A percentile compares a stretch with the other conserved stretches of the same genome.
Evolutionary conservation across 2,888 invertebrate genomes (phyloP).

Genomic region (Drosophila prostipennis): DNA sequence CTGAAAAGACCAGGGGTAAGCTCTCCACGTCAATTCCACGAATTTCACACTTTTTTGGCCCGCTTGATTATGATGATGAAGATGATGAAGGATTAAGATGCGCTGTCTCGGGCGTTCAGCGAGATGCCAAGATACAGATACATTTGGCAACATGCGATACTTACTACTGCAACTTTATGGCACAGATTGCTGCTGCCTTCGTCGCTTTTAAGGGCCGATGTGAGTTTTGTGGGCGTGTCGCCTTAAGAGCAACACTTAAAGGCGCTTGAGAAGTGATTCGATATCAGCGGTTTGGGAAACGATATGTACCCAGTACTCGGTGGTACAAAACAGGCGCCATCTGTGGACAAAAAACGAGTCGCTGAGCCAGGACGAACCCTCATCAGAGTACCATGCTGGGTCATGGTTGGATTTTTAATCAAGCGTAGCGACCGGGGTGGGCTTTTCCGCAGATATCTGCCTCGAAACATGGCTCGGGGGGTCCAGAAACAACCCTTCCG

Average conservation of each 20-base stretch:
- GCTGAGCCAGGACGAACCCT: neutral
- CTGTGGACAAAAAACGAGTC: neutral
- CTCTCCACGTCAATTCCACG: slow-evolving; percentile 69
- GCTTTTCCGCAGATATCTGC: neutral
- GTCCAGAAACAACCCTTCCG: slow-evolving; percentile 9
- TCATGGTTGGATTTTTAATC: slow-evolving; percentile 58
- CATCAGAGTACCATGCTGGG: neutral
- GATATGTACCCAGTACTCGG: neutral
- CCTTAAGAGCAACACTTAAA: slow-evolving; percentile 4
- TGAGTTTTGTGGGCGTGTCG: slow-evolving; percentile 4
- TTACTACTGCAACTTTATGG: slow-evolving; percentile 26
- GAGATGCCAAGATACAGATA: slow-evolving; percentile 19
- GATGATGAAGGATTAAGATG: slow-evolving; percentile 74
- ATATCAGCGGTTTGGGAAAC: neutral
- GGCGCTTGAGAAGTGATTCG: slow-evolving; percentile 2
- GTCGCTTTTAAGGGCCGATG: neutral
- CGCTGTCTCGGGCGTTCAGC: slow-evolving; percentile 8
- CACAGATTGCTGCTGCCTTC: neutral
- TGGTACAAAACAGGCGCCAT: neutral
- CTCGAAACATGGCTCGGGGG: neutral
- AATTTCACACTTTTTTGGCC: slow-evolving; percentile 73
- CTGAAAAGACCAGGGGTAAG: slow-evolving; percentile 22
- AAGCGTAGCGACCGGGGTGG: slow-evolving; percentile 50
- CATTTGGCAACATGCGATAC: slow-evolving; percentile 21
- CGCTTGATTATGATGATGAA: slow-evolving; percentile 40